Evolutionary conservation across 2,797 vertebrate species (phyloP).

Genomic region (Acrossocheilus fasciatus): DNA sequence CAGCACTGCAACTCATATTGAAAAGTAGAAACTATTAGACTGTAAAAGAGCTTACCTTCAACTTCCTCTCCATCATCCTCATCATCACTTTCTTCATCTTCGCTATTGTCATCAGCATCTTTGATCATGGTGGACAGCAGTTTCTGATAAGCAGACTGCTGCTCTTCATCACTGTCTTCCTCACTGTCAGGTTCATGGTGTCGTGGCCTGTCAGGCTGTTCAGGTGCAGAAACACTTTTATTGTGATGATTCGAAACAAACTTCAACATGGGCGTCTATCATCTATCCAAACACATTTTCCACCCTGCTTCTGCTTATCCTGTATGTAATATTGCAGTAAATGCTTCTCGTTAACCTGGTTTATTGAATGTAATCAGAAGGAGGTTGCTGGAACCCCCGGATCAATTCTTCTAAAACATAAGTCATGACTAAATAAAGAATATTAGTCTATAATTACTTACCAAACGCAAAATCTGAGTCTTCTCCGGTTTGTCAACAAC

Average conservation of each 20-base stretch:
- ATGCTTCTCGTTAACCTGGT: too few relatives aligned
- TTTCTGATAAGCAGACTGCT: conserved; percentile 86
- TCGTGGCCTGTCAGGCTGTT: conserved; percentile 83
- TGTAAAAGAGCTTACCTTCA: background rate
- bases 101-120: conserved; percentile 68
- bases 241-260: background rate
- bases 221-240: conserved; percentile 8
- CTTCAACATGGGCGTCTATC: background rate
- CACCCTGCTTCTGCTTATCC: background rate
- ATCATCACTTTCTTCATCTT: conserved; percentile 79
- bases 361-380: background rate
- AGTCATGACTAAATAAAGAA: background rate
- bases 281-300: background rate
- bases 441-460: conserved; percentile 71
- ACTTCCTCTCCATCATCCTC: conserved; percentile 12
- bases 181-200: conserved; percentile 77
- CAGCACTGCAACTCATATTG: background rate
- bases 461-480: conserved; percentile 85
- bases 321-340: background rate
- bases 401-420: background rate
- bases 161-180: conserved; percentile 78
- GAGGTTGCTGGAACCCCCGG: too few relatives aligned
- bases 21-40: background rate
- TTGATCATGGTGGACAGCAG: conserved; percentile 87
- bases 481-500: conserved; percentile 79